These are phyloP conservation scores for Protonemura montana DNA, from an alignment of 2,888 invertebrate genomes.

Conservation along the genomic window DNA sequence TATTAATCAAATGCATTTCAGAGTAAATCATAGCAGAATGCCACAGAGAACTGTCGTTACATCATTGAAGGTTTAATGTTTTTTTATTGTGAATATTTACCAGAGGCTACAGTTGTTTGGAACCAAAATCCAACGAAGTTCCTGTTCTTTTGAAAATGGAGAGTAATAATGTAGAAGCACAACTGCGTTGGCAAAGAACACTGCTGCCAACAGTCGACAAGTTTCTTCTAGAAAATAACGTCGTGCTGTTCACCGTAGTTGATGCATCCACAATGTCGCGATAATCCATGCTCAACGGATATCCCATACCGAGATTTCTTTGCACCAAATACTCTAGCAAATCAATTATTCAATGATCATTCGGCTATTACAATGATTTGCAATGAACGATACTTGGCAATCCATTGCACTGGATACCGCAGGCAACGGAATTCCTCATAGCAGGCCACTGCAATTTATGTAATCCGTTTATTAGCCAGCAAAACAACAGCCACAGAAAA, in stretches of 20 bases:
- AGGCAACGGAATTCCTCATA: not conserved
- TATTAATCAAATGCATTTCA: not conserved
- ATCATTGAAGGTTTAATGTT: not conserved
- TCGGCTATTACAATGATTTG: not conserved
- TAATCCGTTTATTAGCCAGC: not conserved
- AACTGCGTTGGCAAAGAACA: not conserved
- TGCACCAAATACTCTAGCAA: not conserved
- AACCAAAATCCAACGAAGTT: not conserved
- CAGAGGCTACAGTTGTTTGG: not conserved
- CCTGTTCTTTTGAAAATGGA: not conserved
- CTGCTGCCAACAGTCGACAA: not conserved
- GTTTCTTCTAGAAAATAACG: not conserved
- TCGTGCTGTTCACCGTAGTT: not conserved
- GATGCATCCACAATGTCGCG: not conserved
- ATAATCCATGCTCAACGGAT: not conserved
- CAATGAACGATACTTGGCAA: conserved; percentile 7
- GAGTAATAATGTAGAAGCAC: not conserved
- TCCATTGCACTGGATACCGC: not conserved
- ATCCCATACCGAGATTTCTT: not conserved
- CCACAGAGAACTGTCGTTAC: not conserved
- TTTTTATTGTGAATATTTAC: not conserved
- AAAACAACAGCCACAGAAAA: not conserved
- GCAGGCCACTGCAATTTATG: not conserved
- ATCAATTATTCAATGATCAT: not conserved
- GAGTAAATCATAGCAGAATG: not conserved